Percentiles rank a stretch among this genome's conserved stretches.
These are phyloP conservation scores for Labeo calbasu DNA, from an alignment of 2,797 vertebrate species.

Conservation along the genomic window DNA sequence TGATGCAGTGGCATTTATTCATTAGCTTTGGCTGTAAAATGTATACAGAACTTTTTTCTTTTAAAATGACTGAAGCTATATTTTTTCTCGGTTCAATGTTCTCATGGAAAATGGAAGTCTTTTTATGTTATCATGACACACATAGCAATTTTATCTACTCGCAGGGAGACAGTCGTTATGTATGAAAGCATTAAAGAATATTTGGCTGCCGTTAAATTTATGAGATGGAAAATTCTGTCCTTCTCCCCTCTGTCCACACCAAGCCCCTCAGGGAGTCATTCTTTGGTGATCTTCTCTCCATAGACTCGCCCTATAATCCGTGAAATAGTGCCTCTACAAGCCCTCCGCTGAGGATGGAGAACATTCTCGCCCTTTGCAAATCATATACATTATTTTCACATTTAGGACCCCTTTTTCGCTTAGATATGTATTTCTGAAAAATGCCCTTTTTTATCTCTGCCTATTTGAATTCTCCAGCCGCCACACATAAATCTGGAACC, in stretches of 20 bases:
- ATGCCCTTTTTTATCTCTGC: constrained; percentile 48
- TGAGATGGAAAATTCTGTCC: constrained; percentile 63
- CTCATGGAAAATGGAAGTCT: constrained; percentile 53
- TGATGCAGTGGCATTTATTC: background rate
- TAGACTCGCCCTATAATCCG: constrained; percentile 63
- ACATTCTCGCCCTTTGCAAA: constrained; percentile 50
- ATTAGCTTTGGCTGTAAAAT: background rate
- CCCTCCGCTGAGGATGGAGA: constrained; percentile 39
- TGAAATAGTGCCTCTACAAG: constrained; percentile 64
- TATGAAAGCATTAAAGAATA: constrained; percentile 65
- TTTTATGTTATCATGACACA: constrained; percentile 58
- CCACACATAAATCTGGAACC: constrained; percentile 46
- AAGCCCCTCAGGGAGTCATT: constrained; percentile 51
- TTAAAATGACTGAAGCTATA: background rate
- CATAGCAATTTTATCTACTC: constrained; percentile 62
- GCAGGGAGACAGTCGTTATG: constrained; percentile 51
- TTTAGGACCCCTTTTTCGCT: constrained; percentile 46
- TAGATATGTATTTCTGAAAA: constrained; percentile 55
- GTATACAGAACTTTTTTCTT: background rate
- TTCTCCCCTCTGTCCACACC: constrained; percentile 44
- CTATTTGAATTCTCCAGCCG: constrained; percentile 49
- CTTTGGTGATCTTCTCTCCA: constrained; percentile 60
- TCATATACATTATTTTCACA: constrained; percentile 59
- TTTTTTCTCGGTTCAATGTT: constrained; percentile 13
- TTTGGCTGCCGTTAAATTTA: constrained; percentile 67